phyloP scores from a whole-genome alignment of 2,888 invertebrate genomes.

The Limnephilus marmoratus region DNA sequence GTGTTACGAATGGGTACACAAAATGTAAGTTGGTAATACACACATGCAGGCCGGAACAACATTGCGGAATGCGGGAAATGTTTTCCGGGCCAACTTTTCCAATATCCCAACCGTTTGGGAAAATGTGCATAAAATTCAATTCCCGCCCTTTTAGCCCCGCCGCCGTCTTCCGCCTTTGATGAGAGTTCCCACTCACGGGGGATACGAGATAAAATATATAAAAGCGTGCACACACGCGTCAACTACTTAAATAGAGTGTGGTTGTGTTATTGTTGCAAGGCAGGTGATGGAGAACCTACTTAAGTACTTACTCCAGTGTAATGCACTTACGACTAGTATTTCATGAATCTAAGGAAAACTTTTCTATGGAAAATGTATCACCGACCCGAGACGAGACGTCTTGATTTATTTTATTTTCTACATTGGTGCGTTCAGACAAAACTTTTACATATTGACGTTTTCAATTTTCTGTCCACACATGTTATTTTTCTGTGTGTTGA shows the following conservation, averaged over 20 bases:
- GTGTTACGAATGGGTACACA: too few relatives aligned
- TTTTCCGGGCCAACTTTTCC: slow-evolving; percentile 58
- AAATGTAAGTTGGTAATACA: not conserved
- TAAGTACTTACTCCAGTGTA: not conserved
- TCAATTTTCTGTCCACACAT: not conserved
- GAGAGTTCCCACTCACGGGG: slow-evolving; percentile 9
- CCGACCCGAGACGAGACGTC: not conserved
- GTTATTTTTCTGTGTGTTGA: not conserved
- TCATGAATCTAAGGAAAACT: not conserved
- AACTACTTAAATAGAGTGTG: slow-evolving; percentile 42
- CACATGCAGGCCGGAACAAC: slow-evolving; percentile 26
- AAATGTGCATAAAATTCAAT: slow-evolving; percentile 62
- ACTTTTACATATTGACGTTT: not conserved
- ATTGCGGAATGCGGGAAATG: slow-evolving; percentile 38
- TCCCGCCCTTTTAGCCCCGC: slow-evolving; percentile 43
- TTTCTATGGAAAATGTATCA: not conserved
- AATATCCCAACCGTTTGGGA: slow-evolving; percentile 61
- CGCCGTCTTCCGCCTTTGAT: slow-evolving; percentile 15
- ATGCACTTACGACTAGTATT: not conserved
- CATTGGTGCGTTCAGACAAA: not conserved
- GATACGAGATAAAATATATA: not conserved
- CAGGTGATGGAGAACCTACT: not conserved
- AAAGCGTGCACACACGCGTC: not conserved
- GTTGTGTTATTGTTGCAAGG: slow-evolving; percentile 2
- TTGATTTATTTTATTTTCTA: not conserved